Evolutionary conservation across 2,797 vertebrate genomes (phyloP).

Genomic region (Protosalanx chinensis): DNA sequence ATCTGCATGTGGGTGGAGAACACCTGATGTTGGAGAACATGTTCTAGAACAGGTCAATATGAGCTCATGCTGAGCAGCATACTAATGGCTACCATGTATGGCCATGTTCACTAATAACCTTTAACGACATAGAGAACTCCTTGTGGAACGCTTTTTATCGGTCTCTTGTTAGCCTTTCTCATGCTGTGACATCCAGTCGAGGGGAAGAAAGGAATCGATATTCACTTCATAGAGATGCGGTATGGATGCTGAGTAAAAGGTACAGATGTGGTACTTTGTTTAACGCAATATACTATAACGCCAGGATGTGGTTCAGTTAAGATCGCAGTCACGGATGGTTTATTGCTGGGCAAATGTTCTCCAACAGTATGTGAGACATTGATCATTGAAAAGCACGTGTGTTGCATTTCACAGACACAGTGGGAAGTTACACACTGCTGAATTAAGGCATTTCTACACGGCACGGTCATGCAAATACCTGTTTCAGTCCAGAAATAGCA

Average conservation of each 20-base stretch:
- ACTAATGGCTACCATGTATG: not conserved
- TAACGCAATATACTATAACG: not conserved
- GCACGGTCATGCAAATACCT: not conserved
- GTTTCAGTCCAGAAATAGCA: not conserved
- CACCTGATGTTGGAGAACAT: not conserved
- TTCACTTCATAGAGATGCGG: not conserved
- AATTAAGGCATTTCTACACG: not conserved
- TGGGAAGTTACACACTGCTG: not conserved
- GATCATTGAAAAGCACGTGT: not conserved
- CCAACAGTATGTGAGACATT: not conserved
- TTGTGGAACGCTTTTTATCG: not conserved
- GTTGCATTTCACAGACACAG: not conserved
- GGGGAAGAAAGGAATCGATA: not conserved
- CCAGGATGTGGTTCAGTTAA: not conserved
- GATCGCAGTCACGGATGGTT: not conserved
- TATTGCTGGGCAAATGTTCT: not conserved
- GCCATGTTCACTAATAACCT: slow-evolving; percentile 1
- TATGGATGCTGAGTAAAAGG: not conserved
- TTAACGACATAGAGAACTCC: slow-evolving; percentile 4
- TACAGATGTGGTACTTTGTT: not conserved
- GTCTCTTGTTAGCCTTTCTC: not conserved
- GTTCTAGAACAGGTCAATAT: not conserved
- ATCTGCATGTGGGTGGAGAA: not conserved
- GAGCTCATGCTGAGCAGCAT: too few species aligned
- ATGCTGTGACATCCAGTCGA: too few species aligned